These are phyloP conservation scores for Megalops cyprinoides DNA, from an alignment of 2,797 vertebrate species.

Conservation along the genomic window DNA sequence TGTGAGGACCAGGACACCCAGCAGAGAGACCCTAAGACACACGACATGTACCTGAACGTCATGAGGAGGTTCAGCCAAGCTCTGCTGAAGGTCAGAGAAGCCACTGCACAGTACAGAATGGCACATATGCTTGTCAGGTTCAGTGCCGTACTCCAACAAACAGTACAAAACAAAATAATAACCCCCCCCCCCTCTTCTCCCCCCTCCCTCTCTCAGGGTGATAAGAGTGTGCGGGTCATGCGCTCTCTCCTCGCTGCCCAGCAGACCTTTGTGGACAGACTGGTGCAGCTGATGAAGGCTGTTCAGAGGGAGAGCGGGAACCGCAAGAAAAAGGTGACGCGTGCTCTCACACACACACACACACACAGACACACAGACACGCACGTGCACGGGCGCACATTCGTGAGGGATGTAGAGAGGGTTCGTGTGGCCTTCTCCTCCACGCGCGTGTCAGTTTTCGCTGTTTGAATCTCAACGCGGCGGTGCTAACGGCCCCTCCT, in stretches of 20 bases:
- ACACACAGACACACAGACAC: neutral
- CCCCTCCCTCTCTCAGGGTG: constrained; percentile 75
- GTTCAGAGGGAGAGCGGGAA: constrained; percentile 97
- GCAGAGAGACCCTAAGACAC: constrained; percentile 94
- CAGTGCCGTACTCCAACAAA: no score
- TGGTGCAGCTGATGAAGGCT: constrained; percentile 97
- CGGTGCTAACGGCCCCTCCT: neutral
- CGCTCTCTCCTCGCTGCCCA: constrained; percentile 92
- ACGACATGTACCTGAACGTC: constrained; percentile 97
- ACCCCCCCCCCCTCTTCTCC: constrained; percentile 10
- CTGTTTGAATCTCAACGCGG: neutral
- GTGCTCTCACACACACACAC: neutral
- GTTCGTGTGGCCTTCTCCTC: no score
- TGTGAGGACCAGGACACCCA: constrained; percentile 98
- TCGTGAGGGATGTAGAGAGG: neutral
- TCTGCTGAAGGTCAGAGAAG: constrained; percentile 83
- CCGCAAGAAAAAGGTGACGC: constrained; percentile 92
- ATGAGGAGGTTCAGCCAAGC: constrained; percentile 98
- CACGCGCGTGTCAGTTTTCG: neutral
- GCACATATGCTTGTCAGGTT: no score
- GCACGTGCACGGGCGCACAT: neutral
- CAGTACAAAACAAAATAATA: neutral
- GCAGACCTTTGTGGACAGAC: constrained; percentile 93
- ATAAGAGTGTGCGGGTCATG: constrained; percentile 96
- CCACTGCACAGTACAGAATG: neutral